Evolutionary conservation across 2,888 invertebrate genomes (phyloP), one percentile per base, ranked within the genome.

Genomic region (Xestoiulus laeticollis): DNA sequence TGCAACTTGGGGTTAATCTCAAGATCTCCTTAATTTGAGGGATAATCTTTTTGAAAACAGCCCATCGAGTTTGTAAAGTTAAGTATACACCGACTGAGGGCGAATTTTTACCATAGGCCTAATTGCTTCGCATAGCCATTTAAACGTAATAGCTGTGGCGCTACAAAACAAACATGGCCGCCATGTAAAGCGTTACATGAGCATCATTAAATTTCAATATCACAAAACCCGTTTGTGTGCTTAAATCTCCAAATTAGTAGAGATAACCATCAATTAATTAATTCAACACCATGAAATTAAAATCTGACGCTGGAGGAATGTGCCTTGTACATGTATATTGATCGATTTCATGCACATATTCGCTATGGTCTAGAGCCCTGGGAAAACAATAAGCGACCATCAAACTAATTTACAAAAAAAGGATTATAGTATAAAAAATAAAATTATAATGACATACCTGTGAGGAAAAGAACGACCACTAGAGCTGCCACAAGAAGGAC

Each of bases 401-500:
- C 38, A 38, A 38, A 38, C 38, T 38, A 38, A 3, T 30, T 30
- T 30, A n/a, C n/a, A n/a, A n/a, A n/a, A n/a, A n/a, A n/a, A n/a
- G n/a, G n/a, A n/a, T n/a, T n/a, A n/a, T n/a, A 26, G 14, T 22
- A 14, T 26, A 78, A 78, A 8, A 78, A 78, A 68, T 26, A 68
- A 78, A 30, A 3, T 14, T 30, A 1, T 8, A 78, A 30, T 78
- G 26, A 78, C 78, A 16, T 78, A 78, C 78, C 78, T 78, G 78
- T 78, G 78, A 78, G 78, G 30, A 78, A 78, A 12, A 78, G 78
- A 78, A 78, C 78, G 78, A 78, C 78, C 78, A 78, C 78, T 78
- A 78, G 78, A 78, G 78, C 78, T 78, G 78, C 78, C 78, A 78
- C 78, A 78, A 78, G 78, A 78, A 78, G 78, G 78, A 78, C 78